Conservation (phyloP, 2,888 invertebrate genomes). For the Drosophila affinis region DNA sequence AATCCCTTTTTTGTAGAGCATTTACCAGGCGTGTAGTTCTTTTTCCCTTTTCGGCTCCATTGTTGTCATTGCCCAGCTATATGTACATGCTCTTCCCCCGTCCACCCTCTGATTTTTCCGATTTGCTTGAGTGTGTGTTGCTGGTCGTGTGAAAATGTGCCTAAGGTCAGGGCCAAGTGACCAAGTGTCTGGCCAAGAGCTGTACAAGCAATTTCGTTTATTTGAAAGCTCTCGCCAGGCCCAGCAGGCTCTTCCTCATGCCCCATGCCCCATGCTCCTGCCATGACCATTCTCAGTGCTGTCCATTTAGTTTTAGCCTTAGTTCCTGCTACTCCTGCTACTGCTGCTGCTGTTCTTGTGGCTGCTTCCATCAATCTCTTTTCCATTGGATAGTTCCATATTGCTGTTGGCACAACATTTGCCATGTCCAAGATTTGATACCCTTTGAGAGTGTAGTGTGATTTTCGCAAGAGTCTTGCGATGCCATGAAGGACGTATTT, state of each 20-base stretch:
- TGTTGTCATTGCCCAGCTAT: slow-evolving; percentile 4
- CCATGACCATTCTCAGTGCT: neutral
- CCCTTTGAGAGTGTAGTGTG: neutral
- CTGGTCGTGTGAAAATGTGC: slow-evolving; percentile 66
- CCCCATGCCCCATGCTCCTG: neutral
- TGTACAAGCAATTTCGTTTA: slow-evolving; percentile 66
- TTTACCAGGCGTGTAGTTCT: neutral
- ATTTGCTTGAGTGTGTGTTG: slow-evolving; percentile 40
- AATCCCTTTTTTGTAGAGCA: slow-evolving; percentile 8
- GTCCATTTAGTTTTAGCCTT: slow-evolving; percentile 30
- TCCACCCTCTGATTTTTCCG: neutral
- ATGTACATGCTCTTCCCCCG: neutral
- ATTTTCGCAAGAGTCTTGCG: neutral
- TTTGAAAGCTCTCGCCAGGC: slow-evolving; percentile 51
- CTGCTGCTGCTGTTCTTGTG: slow-evolving; percentile 2
- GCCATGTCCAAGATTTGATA: slow-evolving; percentile 26
- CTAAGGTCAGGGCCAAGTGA: slow-evolving; percentile 67
- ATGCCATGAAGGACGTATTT: neutral
- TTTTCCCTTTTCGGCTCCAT: neutral
- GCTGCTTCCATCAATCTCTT: slow-evolving; percentile 29
- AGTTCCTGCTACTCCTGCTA: neutral
- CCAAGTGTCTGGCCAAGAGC: slow-evolving; percentile 36
- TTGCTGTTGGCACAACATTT: slow-evolving; percentile 61
- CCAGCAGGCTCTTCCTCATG: neutral
- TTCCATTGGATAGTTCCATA: slow-evolving; percentile 35